Evolutionary conservation across 2,888 invertebrate species (phyloP).

Genomic region (Laothoe populi): DNA sequence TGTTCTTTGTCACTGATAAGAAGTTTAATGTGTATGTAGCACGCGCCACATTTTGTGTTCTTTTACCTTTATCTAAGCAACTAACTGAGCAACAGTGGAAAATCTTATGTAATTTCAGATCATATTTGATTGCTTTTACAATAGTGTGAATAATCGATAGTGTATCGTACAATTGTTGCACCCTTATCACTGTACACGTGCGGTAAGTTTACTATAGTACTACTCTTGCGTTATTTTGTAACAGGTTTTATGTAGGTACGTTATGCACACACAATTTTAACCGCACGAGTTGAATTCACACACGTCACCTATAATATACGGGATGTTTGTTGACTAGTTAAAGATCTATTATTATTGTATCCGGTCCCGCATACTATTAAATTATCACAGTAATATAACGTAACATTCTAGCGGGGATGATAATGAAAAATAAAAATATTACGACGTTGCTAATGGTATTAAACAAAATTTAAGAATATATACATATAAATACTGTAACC

Average conservation of each 20-base stretch:
- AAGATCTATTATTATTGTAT: slow-evolving; percentile 33
- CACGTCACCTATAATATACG: slow-evolving; percentile 33
- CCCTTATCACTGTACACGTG: slow-evolving; percentile 71
- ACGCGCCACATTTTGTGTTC: slow-evolving; percentile 43
- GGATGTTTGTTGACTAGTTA: slow-evolving; percentile 44
- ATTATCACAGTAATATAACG: neutral
- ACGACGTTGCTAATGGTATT: neutral
- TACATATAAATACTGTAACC: neutral
- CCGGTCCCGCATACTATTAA: slow-evolving; percentile 14
- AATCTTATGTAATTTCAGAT: slow-evolving; percentile 60
- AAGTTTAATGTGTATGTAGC: slow-evolving; percentile 59
- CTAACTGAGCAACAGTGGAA: slow-evolving; percentile 36
- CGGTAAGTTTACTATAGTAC: slow-evolving; percentile 53
- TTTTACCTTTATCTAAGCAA: slow-evolving; percentile 42
- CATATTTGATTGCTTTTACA: slow-evolving; percentile 56
- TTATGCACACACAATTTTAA: neutral
- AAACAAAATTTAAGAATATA: neutral
- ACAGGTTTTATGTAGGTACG: neutral
- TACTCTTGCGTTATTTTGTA: slow-evolving; percentile 5
- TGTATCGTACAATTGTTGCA: slow-evolving; percentile 50
- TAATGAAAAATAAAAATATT: neutral
- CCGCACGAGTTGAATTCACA: slow-evolving; percentile 19
- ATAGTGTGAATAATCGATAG: slow-evolving; percentile 64
- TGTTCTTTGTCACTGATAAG: slow-evolving; percentile 68
- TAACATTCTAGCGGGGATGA: neutral